Evolutionary conservation across 2,113 vertebrate species (phyloP).

Genomic region (Vidua chalybeata): DNA sequence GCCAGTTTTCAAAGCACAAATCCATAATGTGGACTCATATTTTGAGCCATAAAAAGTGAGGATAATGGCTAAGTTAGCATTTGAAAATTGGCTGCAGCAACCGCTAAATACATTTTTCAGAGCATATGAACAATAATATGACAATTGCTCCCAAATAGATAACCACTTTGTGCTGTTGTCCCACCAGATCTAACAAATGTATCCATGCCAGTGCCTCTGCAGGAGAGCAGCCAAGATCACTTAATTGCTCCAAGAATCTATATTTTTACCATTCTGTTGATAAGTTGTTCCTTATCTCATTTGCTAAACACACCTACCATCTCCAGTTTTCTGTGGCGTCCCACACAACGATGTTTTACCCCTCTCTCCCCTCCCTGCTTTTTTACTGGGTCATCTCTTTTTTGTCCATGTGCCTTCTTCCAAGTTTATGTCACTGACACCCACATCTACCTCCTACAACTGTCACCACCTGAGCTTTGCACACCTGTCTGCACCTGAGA

Average conservation of each 20-base stretch:
- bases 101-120: slow-evolving; percentile 12
- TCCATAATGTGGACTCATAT: background rate
- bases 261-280: background rate
- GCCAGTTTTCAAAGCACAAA: slow-evolving; percentile 28
- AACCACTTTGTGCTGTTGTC: background rate
- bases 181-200: slow-evolving; percentile 5
- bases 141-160: slow-evolving; percentile 5
- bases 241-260: background rate
- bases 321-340: background rate
- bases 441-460: background rate
- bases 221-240: background rate
- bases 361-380: background rate
- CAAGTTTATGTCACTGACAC: background rate
- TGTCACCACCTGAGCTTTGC: background rate
- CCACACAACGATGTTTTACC: background rate
- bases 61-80: slow-evolving; percentile 32
- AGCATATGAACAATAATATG: slow-evolving; percentile 10
- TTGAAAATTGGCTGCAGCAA: slow-evolving; percentile 33
- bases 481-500: background rate
- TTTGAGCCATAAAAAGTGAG: slow-evolving; percentile 28
- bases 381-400: background rate
- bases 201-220: background rate
- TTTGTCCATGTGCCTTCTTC: background rate
- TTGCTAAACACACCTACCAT: background rate
- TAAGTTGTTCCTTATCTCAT: background rate